These are phyloP conservation scores for Trogon melanurus DNA, from an alignment of 2,113 vertebrate species.

Conservation along the genomic window DNA sequence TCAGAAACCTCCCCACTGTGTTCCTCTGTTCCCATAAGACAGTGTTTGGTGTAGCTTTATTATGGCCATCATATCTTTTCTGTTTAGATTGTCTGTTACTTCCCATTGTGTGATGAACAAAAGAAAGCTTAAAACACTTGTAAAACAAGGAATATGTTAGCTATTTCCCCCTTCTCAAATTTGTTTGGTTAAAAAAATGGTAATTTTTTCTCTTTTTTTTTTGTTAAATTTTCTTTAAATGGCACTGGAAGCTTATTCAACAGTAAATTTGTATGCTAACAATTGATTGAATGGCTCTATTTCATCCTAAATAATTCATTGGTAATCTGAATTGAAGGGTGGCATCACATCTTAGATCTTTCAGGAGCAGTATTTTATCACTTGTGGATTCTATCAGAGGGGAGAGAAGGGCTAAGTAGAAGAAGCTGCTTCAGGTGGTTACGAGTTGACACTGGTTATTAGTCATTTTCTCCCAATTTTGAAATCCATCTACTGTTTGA, in stretches of 20 bases:
- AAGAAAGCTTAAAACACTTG: background rate
- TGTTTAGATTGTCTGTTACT: background rate
- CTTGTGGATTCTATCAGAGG: background rate
- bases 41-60: background rate
- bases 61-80: background rate
- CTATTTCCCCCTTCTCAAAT: background rate
- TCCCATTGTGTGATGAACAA: background rate
- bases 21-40: background rate
- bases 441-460: background rate
- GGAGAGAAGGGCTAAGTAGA: background rate
- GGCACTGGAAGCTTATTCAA: background rate
- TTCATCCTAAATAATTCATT: background rate
- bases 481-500: background rate
- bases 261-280: background rate
- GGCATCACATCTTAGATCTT: background rate
- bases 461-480: background rate
- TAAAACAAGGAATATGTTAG: background rate
- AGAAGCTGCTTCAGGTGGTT: background rate
- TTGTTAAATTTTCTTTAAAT: background rate
- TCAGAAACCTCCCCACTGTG: background rate
- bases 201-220: background rate
- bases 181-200: background rate
- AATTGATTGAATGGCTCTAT: background rate
- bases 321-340: background rate
- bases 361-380: background rate